phyloP scores from a whole-genome alignment of 1,140 invertebrate species.

The Pogonus chalceus region DNA sequence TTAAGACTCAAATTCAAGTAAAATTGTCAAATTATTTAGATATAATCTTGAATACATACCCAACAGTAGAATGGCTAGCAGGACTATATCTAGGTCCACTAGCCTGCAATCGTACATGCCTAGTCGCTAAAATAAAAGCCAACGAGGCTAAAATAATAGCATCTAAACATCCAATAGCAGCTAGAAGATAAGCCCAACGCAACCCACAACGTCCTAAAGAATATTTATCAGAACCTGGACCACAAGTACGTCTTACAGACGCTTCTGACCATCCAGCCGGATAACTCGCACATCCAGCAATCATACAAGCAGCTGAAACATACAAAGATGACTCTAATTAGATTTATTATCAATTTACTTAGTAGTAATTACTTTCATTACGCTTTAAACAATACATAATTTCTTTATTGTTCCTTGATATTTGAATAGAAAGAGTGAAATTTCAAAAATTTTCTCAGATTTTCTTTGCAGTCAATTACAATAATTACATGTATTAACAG shows the following conservation, averaged over 20 bases:
- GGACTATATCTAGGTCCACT: constrained; percentile 56
- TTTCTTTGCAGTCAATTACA: too few species aligned
- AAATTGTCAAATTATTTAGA: not conserved
- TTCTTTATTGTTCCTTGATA: too few species aligned
- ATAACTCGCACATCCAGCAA: constrained; percentile 77
- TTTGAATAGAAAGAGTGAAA: too few species aligned
- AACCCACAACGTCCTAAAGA: constrained; percentile 73
- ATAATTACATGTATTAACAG: too few species aligned
- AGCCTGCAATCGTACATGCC: constrained; percentile 74
- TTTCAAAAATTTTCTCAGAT: too few species aligned
- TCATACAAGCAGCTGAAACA: constrained; percentile 71
- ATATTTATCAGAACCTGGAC: constrained; percentile 64
- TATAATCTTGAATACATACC: not conserved
- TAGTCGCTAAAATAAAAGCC: constrained; percentile 86
- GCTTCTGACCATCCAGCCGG: constrained; percentile 86
- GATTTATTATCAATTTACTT: too few species aligned
- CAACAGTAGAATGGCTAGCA: too few species aligned
- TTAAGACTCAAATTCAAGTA: constrained; percentile 5
- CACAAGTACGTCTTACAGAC: constrained; percentile 76
- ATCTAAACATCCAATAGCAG: constrained; percentile 85
- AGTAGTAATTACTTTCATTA: too few species aligned
- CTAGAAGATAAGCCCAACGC: constrained; percentile 90
- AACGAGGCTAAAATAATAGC: constrained; percentile 79
- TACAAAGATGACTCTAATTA: too few species aligned
- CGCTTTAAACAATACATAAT: too few species aligned